A percentile compares a stretch with the other conserved stretches of the same genome.
Evolutionary conservation across 1,140 invertebrate genomes (phyloP).

Genomic region (Drosophila rhopaloa): DNA sequence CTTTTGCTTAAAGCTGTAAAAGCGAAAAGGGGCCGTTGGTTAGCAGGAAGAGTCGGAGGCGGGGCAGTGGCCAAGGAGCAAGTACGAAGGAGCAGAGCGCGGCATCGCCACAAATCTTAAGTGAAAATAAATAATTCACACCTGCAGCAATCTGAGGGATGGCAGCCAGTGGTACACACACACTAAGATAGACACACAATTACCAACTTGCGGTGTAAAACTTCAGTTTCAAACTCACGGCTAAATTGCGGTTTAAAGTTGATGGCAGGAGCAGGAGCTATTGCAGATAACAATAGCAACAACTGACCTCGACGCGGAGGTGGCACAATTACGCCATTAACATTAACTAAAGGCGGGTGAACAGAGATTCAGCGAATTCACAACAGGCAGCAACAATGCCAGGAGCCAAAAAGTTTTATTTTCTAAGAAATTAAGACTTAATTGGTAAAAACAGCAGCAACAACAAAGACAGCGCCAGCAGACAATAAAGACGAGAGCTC

Average conservation of each 20-base stretch:
- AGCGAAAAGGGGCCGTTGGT: slow-evolving; percentile 30
- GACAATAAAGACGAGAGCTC: slow-evolving; percentile 57
- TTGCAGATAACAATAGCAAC: slow-evolving; percentile 33
- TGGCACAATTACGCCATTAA: slow-evolving; percentile 63
- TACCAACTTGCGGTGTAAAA: slow-evolving; percentile 71
- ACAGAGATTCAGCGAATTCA: slow-evolving; percentile 25
- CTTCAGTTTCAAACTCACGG: slow-evolving; percentile 70
- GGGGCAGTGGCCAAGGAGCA: neutral
- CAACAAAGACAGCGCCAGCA: slow-evolving; percentile 34
- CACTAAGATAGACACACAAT: slow-evolving; percentile 61
- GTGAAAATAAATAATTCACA: slow-evolving; percentile 84
- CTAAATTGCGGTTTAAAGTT: slow-evolving; percentile 76
- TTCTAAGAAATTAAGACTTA: slow-evolving; percentile 84
- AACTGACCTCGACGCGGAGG: slow-evolving; percentile 51
- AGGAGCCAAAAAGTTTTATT: slow-evolving; percentile 80
- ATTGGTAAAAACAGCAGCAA: slow-evolving; percentile 79
- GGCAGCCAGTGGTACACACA: slow-evolving; percentile 14
- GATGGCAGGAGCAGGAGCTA: slow-evolving; percentile 33
- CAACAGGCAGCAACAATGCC: slow-evolving; percentile 59
- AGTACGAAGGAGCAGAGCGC: slow-evolving; percentile 7
- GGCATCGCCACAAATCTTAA: slow-evolving; percentile 67
- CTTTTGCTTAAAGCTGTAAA: slow-evolving; percentile 66
- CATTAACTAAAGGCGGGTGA: slow-evolving; percentile 41
- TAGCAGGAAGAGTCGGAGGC: slow-evolving; percentile 2
- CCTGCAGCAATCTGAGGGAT: slow-evolving; percentile 70